These are phyloP conservation scores for Neelides sp. DNA, from an alignment of 1,140 invertebrate species.

Conservation along the genomic window DNA sequence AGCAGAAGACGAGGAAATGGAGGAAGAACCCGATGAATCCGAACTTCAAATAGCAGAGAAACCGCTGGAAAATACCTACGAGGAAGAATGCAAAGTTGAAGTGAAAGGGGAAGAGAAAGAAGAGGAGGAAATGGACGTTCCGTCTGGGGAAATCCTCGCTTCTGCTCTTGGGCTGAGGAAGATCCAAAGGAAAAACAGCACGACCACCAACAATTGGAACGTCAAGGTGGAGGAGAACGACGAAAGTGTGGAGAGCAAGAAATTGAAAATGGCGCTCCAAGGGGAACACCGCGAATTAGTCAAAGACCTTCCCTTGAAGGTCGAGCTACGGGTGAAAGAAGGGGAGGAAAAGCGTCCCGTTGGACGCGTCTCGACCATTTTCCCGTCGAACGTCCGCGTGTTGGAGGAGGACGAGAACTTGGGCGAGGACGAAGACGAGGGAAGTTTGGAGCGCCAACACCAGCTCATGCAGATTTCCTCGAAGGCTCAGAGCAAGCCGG, in stretches of 20 bases:
- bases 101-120: conserved; percentile 25
- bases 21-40: conserved; percentile 24
- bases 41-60: conserved; percentile 32
- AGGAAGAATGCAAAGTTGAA: conserved; percentile 29
- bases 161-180: conserved; percentile 9
- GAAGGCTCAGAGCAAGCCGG: conserved; percentile 20
- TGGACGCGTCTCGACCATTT: too few species aligned
- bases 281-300: background rate
- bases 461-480: conserved; percentile 19
- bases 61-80: background rate
- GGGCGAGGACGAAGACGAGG: background rate
- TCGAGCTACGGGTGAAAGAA: conserved; percentile 2
- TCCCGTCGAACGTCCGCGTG: too few species aligned
- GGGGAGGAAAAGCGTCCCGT: too few species aligned
- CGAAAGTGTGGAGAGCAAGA: background rate
- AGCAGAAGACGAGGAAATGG: conserved; percentile 20
- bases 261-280: too few species aligned
- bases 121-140: conserved; percentile 14
- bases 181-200: conserved; percentile 8
- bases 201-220: background rate
- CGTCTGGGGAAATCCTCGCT: conserved; percentile 18
- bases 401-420: background rate
- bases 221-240: background rate
- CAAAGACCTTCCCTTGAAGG: background rate
- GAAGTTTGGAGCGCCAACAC: background rate